Evolutionary conservation across 53 echinoderm and acorn worm genomes (phyloP).

Genomic region (Zoroaster sp.): DNA sequence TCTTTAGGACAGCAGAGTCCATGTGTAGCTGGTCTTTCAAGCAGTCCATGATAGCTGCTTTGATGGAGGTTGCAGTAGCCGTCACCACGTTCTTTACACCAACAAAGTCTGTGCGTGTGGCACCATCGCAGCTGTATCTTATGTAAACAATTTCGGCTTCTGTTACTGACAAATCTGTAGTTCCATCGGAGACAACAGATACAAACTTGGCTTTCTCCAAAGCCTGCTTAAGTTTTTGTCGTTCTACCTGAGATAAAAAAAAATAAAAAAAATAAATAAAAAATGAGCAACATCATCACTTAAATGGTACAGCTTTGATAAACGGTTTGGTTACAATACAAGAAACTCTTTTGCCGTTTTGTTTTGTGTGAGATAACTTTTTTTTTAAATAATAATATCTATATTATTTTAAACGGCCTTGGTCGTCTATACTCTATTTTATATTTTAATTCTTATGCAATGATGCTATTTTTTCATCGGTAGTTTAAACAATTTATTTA

Average conservation of each 20-base stretch:
- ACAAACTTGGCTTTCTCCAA: conserved; percentile 20
- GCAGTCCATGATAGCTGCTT: background rate
- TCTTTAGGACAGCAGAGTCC: background rate
- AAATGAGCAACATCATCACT: background rate
- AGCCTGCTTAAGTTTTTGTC: background rate
- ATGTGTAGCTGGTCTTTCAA: background rate
- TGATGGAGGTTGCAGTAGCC: conserved; percentile 36
- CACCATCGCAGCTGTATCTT: background rate
- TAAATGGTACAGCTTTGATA: background rate
- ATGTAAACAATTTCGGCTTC: conserved; percentile 53
- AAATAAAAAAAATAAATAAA: too few relatives aligned
- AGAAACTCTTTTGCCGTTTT: background rate
- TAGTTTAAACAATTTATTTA: too few relatives aligned
- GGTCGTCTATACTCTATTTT: too few relatives aligned
- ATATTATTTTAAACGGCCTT: too few relatives aligned
- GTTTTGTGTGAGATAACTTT: background rate
- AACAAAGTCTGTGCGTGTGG: conserved; percentile 5
- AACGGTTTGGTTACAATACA: background rate
- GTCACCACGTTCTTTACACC: conserved; percentile 9
- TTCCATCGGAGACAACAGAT: conserved; percentile 43
- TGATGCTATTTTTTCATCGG: too few relatives aligned
- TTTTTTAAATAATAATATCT: too few relatives aligned
- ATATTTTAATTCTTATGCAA: too few relatives aligned
- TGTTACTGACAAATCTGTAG: conserved; percentile 36
- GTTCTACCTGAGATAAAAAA: conserved; percentile 25